Conservation (phyloP, 2,888 invertebrate species). For the Saturnia japonica region DNA sequence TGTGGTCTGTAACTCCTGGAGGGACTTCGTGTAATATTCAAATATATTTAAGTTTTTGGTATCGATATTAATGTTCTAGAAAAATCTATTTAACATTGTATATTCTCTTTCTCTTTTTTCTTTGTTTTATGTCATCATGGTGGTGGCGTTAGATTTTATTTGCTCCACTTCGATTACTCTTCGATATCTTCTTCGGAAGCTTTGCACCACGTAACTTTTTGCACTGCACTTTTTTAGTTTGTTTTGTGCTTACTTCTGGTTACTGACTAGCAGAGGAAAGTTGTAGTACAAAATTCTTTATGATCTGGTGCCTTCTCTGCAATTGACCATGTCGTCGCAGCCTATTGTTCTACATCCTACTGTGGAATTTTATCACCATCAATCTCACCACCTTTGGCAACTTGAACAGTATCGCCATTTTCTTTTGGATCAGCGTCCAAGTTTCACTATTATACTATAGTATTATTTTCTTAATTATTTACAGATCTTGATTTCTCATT, state of each 20-base stretch:
- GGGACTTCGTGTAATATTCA: not conserved
- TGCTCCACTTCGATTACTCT: too few relatives aligned
- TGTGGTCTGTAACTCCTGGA: slow-evolving; percentile 6
- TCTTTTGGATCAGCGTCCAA: not conserved
- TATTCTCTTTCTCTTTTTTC: too few relatives aligned
- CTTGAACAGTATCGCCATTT: too few relatives aligned
- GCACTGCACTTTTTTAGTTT: not conserved
- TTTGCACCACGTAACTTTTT: not conserved
- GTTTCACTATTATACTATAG: not conserved
- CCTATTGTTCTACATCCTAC: not conserved
- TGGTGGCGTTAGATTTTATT: too few relatives aligned
- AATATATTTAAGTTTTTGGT: not conserved
- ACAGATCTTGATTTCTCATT: not conserved
- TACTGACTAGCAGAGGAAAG: not conserved
- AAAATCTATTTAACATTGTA: not conserved
- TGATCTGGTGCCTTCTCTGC: too few relatives aligned
- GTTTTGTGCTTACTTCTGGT: too few relatives aligned
- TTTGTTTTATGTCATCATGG: too few relatives aligned
- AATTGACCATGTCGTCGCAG: too few relatives aligned
- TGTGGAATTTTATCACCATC: too few relatives aligned
- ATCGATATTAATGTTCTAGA: not conserved
- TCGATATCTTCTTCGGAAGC: too few relatives aligned
- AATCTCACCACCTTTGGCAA: too few relatives aligned
- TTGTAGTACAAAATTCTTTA: too few relatives aligned
- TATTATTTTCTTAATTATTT: not conserved